Evolutionary conservation across 2,888 invertebrate species (phyloP).

Genomic region (Eurois occulta): DNA sequence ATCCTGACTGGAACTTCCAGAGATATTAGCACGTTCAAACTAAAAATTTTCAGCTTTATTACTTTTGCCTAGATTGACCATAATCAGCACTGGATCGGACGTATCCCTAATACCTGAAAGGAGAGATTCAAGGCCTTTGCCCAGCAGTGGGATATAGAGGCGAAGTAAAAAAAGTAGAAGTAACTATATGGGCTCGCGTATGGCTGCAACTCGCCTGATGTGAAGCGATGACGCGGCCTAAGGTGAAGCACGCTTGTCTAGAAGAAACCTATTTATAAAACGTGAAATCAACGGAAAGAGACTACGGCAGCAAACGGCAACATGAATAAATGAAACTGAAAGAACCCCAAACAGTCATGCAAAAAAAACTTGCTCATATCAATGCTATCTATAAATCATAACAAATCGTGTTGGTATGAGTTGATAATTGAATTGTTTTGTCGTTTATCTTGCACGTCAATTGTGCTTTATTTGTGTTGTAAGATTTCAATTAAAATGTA

Average conservation of each 20-base stretch:
- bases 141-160: no score
- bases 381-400: constrained; percentile 23
- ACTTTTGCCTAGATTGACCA: no score
- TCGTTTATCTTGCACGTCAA: constrained; percentile 22
- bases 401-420: constrained; percentile 10
- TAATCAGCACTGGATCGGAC: no score
- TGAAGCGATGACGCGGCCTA: no score
- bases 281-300: not conserved
- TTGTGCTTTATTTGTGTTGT: constrained; percentile 1
- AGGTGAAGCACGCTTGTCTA: no score
- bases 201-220: no score
- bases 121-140: not conserved
- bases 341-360: not conserved
- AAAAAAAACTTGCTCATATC: constrained; percentile 19
- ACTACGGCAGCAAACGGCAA: not conserved
- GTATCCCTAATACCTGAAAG: no score
- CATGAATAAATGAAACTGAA: not conserved
- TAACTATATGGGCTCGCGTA: no score
- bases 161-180: no score
- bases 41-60: no score
- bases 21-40: no score
- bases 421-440: constrained; percentile 3
- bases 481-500: constrained; percentile 8
- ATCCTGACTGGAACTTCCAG: no score
- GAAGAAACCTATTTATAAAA: not conserved